Evolutionary conservation across 2,888 invertebrate genomes (phyloP), one percentile per base, ranked within the genome.

Genomic region (Arctia plantaginis): DNA sequence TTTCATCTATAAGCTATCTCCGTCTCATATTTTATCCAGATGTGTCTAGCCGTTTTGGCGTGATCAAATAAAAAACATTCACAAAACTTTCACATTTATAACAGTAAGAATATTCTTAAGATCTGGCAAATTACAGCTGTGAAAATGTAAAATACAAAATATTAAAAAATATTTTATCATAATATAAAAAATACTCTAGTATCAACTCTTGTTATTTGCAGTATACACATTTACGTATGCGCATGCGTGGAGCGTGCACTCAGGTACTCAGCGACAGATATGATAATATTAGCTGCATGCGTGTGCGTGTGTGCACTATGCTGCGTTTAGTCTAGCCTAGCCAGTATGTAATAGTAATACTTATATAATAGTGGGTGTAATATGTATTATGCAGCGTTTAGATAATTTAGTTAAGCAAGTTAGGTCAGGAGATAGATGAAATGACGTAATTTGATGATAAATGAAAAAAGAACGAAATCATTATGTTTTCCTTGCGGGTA

Each of bases 191-290:
- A 69, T 23, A 30, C 23, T 33, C 69, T 18, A 93, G 92, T 93
- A 93, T 92, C 93, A 93, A 93, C 69, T 70, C 51, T 1, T 4
- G 15, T 64, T n/a, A 65, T 72, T 82, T 89, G 87, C 74, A 77
- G 86, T 92, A 79, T 83, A 89, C 85, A 88, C 86, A 90, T 88
- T 89, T 90, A 90, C 89, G 86, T 90, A 91, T 91, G 92, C 91
- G 90, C 93, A 91, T 93, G 93, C 93, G 93, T 92, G 90, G 88
- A 89, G 88, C 91, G 90, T 90, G 91, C 91, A 87, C 89, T 88
- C 90, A 89, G 90, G 90, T 92, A 91, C 84, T 80, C 82, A 68
- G 86, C 86, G 82, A 89, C 89, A 91, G 92, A 93, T 92, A 93
- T 93, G 92, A 93, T 92, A 93, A 92, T 93, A 90, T 89, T 89